Base-by-base conservation (phyloP, 2,888 invertebrate species). In the Bedellia somnulentella region DNA sequence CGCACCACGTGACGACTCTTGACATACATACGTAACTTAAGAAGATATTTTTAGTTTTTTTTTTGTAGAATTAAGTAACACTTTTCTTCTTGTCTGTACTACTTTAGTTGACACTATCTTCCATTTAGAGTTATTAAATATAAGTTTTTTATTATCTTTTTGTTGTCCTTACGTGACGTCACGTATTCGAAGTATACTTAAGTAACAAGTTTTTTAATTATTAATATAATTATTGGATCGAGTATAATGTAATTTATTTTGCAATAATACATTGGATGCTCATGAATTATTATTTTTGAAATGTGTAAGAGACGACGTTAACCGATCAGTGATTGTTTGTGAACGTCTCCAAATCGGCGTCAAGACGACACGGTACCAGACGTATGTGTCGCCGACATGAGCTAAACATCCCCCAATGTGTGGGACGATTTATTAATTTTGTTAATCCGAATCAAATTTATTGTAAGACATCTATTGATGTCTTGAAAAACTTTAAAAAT, bases 31-130 rank as follows among this genome's bases (percentile, higher is more conserved):
- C 8, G 24, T 34, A 47, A 50, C 49, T 51, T 52, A 51, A 53
- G 53, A 55, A 52, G 50, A 52, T 54, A 47, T 49, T 51, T 51
- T 57, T 58, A 53, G 54, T 53, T 50, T 46, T 50, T 42, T 36
- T 37, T 23, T 29, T 36, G n/a, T n/a, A n/a, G n/a, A 35, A 33
- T 30, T 33, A 40, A 40, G 37, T 31, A 32, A 33, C 35, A 37
- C 35, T 33, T 34, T 32, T 35, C 37, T 37, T 29, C 27, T 13
- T 14, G 5, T 15, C 28, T 32, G 32, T 32, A 27, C 32, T 24
- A 68, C 58, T 46, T 71, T 63, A 71, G 61, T 66, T 68, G 60
- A 59, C 55, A 57, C 57, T 53, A 52, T 70, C 73, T 75, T 73
- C 73, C 73, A 73, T 59, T 61, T 60, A 68, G 52, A 45, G 37